Evolutionary conservation across 2,797 vertebrate genomes (phyloP).

Genomic region (Poecilia picta): DNA sequence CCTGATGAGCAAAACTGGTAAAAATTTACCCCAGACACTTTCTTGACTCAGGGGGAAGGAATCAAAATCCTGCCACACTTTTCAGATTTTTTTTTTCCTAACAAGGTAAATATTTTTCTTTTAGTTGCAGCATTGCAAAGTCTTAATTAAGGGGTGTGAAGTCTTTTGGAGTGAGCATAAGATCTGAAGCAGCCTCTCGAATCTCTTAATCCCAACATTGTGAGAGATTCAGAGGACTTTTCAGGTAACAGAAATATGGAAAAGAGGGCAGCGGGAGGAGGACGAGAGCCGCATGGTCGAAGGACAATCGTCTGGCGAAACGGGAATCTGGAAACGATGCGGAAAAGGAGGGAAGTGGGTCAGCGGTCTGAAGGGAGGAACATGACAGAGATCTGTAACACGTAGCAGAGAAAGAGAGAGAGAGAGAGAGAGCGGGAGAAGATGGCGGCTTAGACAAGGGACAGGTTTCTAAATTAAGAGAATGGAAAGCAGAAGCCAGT

Average conservation of each 20-base stretch:
- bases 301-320: conserved; percentile 69
- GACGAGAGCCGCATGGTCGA: conserved; percentile 52
- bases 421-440: conserved; percentile 58
- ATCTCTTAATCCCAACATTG: background rate
- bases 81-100: background rate
- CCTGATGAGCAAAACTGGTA: background rate
- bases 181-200: background rate
- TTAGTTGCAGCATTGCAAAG: background rate
- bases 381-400: conserved; percentile 73
- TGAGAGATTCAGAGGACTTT: background rate
- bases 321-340: conserved; percentile 47
- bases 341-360: conserved; percentile 80
- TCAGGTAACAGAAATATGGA: background rate
- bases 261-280: conserved; percentile 33
- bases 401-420: conserved; percentile 63
- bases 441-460: conserved; percentile 55
- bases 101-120: background rate
- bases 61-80: background rate
- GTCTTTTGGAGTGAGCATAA: background rate
- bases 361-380: conserved; percentile 82
- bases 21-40: background rate
- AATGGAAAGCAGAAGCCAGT: conserved; percentile 63
- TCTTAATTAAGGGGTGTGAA: background rate
- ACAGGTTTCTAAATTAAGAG: conserved; percentile 77
- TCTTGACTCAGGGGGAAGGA: background rate